Evolutionary conservation across 2,797 vertebrate genomes (phyloP).

Genomic region (Mormyrops attenuatus): DNA sequence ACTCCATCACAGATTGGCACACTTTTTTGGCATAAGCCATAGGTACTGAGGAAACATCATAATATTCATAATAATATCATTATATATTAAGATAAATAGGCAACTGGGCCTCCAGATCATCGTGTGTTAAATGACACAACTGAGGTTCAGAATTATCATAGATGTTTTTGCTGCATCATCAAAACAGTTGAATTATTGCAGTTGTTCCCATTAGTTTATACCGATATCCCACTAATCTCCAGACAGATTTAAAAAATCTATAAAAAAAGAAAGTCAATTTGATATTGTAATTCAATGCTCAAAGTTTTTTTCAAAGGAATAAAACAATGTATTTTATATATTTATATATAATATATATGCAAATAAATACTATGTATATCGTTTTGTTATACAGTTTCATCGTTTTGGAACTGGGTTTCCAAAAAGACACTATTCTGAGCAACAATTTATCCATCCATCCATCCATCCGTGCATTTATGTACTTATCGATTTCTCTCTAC

Average conservation of each 20-base stretch:
- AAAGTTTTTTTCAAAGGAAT: neutral
- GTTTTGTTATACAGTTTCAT: neutral
- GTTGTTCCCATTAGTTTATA: neutral
- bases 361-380: neutral
- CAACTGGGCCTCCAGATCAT: neutral
- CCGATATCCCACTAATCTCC: neutral
- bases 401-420: neutral
- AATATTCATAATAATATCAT: neutral
- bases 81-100: neutral
- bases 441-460: neutral
- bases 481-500: neutral
- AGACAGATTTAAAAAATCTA: neutral
- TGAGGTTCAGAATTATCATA: neutral
- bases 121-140: neutral
- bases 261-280: neutral
- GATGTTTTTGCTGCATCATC: neutral
- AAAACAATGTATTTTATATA: neutral
- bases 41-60: neutral
- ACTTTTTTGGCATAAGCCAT: neutral
- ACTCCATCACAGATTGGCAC: neutral
- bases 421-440: neutral
- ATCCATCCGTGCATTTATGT: constrained; percentile 1
- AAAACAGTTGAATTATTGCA: neutral
- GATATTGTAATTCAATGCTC: neutral
- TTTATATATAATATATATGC: neutral